Evolutionary conservation across 2,888 invertebrate species (phyloP), one percentile per base, ranked within the genome.

Genomic region (Drosophila quinaria): DNA sequence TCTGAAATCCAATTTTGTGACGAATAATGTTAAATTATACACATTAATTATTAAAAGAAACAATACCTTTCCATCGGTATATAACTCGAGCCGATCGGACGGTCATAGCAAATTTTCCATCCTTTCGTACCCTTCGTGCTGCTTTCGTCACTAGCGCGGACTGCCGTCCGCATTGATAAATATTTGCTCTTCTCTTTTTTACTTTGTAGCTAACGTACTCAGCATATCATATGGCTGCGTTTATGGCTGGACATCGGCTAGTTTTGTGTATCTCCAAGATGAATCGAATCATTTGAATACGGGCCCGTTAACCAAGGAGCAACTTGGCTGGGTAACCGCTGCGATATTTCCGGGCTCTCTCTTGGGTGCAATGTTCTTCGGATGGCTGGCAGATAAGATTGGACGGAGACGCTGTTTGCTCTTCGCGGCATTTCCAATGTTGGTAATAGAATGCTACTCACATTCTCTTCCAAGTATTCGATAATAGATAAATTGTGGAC

Each of bases 221-320:
- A 42, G 39, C 25, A 46, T 68, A 11, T 56, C 68, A 1, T 68
- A 58, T 52, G 68, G 68, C 29, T 51, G 56, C 25, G 49, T 54
- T 52, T 63, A 54, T n/a, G 51, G 64, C n/a, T 68, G 68, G 68
- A n/a, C 49, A 8, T 64, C 68, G 8, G 44, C 68, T 1, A 63
- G 67, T 33, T 31, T 44, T 10, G 8, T 58, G 19, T 44, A 68
- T 8, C 31, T 68, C 0, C 44, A 56, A 22, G 29, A 87, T 80
- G 46, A 46, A 6, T 10, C 51, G 1, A 46, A 15, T 41, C 37
- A 29, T 0, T 42, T 68, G 4, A 51, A 44, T 15, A 39, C 63
- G 13, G 63, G 63, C 5, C 10, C 22, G 0, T 44, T 68, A 9
- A 63, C 47, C 6, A 63, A 46, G 3, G 39, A 17, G 3, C 17